Percentiles rank a stretch among this genome's conserved stretches.
Evolutionary conservation across 2,797 vertebrate genomes (phyloP).

Genomic region (Myoxocephalus aenaeus): DNA sequence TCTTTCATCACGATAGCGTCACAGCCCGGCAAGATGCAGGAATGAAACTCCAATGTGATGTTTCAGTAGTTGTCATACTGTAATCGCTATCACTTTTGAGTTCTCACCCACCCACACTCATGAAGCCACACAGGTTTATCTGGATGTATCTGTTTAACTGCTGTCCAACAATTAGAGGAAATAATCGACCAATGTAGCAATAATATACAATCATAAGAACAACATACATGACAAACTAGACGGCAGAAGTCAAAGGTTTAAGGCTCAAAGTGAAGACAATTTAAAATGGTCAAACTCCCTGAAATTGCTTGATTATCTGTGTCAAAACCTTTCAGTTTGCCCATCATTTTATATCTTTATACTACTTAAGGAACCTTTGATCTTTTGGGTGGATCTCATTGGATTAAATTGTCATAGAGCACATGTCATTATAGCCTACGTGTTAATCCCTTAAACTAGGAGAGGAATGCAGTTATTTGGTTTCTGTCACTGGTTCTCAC

Average conservation of each 20-base stretch:
- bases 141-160: neutral
- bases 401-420: slow-evolving; percentile 56
- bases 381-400: slow-evolving; percentile 66
- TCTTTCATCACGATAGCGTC: neutral
- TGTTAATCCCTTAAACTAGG: slow-evolving; percentile 70
- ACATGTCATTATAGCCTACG: slow-evolving; percentile 36
- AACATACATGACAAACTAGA: neutral
- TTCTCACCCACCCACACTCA: neutral
- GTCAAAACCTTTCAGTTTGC: neutral
- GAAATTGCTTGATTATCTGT: slow-evolving; percentile 22
- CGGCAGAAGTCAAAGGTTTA: neutral
- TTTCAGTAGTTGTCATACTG: too few relatives aligned
- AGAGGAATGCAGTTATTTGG: slow-evolving; percentile 63
- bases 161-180: neutral
- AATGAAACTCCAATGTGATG: neutral
- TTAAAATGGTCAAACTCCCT: slow-evolving; percentile 1
- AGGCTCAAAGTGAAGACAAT: slow-evolving; percentile 17
- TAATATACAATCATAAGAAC: neutral
- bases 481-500: slow-evolving; percentile 33
- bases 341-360: slow-evolving; percentile 65
- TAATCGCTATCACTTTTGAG: neutral
- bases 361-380: slow-evolving; percentile 72
- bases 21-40: neutral
- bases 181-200: neutral
- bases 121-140: neutral